Base-by-base conservation (phyloP, 1,140 invertebrate species). In the Eufriesea mexicana region DNA sequence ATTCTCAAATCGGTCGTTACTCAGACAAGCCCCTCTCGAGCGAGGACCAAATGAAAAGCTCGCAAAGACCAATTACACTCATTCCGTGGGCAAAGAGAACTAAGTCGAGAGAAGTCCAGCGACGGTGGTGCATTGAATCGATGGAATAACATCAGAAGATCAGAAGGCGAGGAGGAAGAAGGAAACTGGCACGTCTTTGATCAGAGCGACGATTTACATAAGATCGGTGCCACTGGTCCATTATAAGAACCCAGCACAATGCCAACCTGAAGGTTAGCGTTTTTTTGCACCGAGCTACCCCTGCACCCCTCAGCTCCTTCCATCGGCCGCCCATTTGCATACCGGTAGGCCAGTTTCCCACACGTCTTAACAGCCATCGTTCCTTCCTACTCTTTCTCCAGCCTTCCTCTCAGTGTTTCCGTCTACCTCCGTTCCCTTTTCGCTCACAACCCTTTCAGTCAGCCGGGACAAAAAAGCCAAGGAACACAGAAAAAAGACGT, bases 221-320 rank as follows among this genome's bases (percentile, higher is more conserved):
- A 90, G 90, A 90, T 91, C 85, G 73, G 89, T 86, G 86, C 87
- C 84, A 90, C 80, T 90, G 86, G 86, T 83, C 89, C 84, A 89
- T 89, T 89, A 79, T 87, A 77, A 74, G 66, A 83, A 72, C 47
- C 62, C 55, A 73, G 61, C 76, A 91, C 89, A 90, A 90, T 90
- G 79, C 84, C 84, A 76, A 84, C 79, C 83, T 85, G 85, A 87
- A 90, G 86, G 80, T 89, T 91, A 81, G 70, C 73, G 57, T 81
- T 51, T 67, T 59, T 59, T 83, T 79, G 57, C 79, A 85, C n/a
- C 57, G 23, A 76, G 23, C 10, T 66, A 54, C 49, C 71, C 75
- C 83, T 72, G 59, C 79, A 28, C 61, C 70, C 61, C 62, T 62
- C 35, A 49, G 23, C n/a, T 45, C 57, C 68, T 67, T 73, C 55